These are phyloP conservation scores for Halyomorpha halys DNA, from an alignment of 1,140 invertebrate genomes.

Conservation along the genomic window DNA sequence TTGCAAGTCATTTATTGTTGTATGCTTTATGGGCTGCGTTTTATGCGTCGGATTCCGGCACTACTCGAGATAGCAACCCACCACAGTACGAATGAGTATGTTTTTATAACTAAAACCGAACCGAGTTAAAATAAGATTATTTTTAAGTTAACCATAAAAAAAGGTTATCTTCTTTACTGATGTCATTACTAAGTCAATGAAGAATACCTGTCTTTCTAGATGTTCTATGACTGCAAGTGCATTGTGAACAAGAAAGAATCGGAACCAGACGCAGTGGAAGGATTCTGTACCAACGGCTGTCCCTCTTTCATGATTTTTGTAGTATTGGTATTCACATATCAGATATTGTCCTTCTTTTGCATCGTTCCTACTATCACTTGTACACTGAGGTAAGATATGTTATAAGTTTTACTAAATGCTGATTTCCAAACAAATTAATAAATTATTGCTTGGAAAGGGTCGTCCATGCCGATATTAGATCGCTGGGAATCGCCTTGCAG, in stretches of 20 bases:
- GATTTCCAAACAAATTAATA: neutral
- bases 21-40: too few species aligned
- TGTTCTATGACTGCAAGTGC: slow-evolving; percentile 48
- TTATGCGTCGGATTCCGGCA: too few species aligned
- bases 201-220: slow-evolving; percentile 30
- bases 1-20: too few species aligned
- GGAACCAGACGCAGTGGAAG: neutral
- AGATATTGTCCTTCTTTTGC: slow-evolving; percentile 64
- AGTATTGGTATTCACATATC: slow-evolving; percentile 52
- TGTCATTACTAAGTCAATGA: too few species aligned
- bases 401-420: neutral
- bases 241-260: slow-evolving; percentile 29
- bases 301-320: slow-evolving; percentile 54
- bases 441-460: slow-evolving; percentile 43
- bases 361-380: slow-evolving; percentile 67
- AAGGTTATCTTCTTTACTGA: too few species aligned
- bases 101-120: too few species aligned
- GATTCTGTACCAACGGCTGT: slow-evolving; percentile 41
- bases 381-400: slow-evolving; percentile 50
- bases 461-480: slow-evolving; percentile 67
- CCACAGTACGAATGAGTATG: too few species aligned
- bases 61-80: too few species aligned
- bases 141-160: too few species aligned
- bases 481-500: slow-evolving; percentile 76
- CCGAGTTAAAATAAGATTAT: too few species aligned